Evolutionary conservation across 2,888 invertebrate genomes (phyloP), one percentile per base, ranked within the genome.

Genomic region (Netelia inedita): DNA sequence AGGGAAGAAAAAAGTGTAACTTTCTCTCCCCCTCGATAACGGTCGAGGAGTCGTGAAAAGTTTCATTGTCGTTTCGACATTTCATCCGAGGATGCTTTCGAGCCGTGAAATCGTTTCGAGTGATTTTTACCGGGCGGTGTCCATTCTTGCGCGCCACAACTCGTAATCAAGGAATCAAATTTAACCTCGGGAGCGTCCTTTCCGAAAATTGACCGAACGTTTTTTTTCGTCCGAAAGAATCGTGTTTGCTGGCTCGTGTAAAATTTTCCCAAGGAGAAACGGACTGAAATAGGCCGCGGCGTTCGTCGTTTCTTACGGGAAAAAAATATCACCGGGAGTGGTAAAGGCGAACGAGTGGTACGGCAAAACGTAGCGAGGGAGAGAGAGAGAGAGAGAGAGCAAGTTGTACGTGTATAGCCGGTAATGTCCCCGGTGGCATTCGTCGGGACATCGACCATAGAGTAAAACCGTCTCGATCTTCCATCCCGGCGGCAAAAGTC

Each of bases 401-500:
- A 35, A 46, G 14, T 46, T 14, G 14, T 46, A 46, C 10, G 14
- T 14, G 46, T 46, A 14, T 46, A 46, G 46, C 1, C 14, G 14
- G 14, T 46, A 46, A 46, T 46, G 46, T 3, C 46, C 11, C 21
- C 23, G 65, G 53, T 55, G 63, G 75, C 66, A 75, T 63, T 65
- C 66, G 63, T 57, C 55, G 16, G 16, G 57, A 57, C 55, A 71
- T 43, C n/a, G 59, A 46, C 11, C 46, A 46, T 14, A 46, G 43
- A 73, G 23, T 57, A 57, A 72, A 57, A 57, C 14, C 43, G 43
- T 19, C 10, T 41, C 57, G 71, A 50, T 72, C 71, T 21, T 57
- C 35, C 16, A 14, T 63, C 71, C 35, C 16, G 21, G 19, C 16
- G 41, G n/a, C 46, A 46, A 19, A 72, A 86, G 85, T 87, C 84